These are phyloP conservation scores for Ficedula albicollis DNA, from an alignment of 2,797 vertebrate genomes.

Conservation along the genomic window DNA sequence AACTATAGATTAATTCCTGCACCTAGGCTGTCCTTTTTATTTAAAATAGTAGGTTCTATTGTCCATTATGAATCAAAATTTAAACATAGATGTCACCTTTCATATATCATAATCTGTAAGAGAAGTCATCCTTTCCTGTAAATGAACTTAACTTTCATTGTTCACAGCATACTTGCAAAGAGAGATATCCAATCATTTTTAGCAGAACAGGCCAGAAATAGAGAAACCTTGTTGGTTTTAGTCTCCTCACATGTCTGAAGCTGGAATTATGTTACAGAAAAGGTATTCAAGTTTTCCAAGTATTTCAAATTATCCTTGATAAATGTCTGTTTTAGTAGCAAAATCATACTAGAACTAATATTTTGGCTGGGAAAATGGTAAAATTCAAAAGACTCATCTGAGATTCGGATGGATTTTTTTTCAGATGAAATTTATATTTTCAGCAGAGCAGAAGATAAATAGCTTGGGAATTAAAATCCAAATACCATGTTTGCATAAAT, in stretches of 20 bases:
- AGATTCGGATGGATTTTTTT: not conserved
- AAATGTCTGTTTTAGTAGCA: not conserved
- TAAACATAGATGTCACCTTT: not conserved
- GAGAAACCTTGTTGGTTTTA: not conserved
- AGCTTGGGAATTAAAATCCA: not conserved
- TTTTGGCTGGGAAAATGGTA: not conserved
- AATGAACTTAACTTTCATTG: not conserved
- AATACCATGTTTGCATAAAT: not conserved
- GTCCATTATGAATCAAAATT: not conserved
- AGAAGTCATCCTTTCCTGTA: not conserved
- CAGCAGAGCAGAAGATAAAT: not conserved
- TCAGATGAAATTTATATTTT: not conserved
- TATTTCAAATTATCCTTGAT: not conserved
- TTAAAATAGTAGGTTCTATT: not conserved
- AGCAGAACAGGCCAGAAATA: not conserved
- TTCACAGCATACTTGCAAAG: not conserved
- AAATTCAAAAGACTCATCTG: not conserved
- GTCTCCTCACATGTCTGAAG: not conserved
- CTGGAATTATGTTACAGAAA: not conserved
- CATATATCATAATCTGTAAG: not conserved
- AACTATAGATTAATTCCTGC: not conserved
- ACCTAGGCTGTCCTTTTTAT: not conserved
- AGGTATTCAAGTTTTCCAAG: not conserved
- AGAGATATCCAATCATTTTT: not conserved
- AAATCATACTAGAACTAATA: not conserved